Evolutionary conservation across 2,113 vertebrate genomes (phyloP).

Genomic region (Cygnus buccinator): DNA sequence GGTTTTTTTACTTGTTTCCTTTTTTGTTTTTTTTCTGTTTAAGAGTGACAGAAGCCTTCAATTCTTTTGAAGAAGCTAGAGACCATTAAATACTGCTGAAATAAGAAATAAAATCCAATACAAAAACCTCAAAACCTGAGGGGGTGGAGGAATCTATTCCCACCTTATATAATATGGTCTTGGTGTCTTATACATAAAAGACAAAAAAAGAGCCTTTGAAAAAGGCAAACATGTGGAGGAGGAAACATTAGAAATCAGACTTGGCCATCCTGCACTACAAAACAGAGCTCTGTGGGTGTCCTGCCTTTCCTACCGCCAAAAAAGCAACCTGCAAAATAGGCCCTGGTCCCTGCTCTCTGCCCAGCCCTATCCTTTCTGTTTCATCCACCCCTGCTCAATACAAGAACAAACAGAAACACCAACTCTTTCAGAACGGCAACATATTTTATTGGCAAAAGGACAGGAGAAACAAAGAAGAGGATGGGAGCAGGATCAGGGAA

Average conservation of each 20-base stretch:
- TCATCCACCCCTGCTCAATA: not conserved
- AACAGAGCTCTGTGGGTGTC: constrained; percentile 20
- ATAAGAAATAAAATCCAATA: not conserved
- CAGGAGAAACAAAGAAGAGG: not conserved
- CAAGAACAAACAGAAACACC: not conserved
- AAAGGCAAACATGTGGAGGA: constrained; percentile 18
- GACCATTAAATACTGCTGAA: not conserved
- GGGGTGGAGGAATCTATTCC: not conserved
- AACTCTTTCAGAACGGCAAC: not conserved
- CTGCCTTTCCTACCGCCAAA: not conserved
- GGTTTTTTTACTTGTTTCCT: not conserved
- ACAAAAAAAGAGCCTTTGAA: not conserved
- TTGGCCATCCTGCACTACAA: not conserved
- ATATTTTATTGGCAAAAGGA: not conserved
- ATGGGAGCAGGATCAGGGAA: accelerated
- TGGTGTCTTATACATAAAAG: not conserved
- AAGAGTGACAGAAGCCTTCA: not conserved
- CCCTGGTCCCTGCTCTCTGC: not conserved
- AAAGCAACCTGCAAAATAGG: not conserved
- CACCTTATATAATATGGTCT: not conserved
- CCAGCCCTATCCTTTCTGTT: not conserved
- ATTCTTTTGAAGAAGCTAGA: not conserved
- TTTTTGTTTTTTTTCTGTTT: not conserved
- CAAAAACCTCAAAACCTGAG: not conserved
- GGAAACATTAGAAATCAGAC: not conserved